Evolutionary conservation across 2,888 invertebrate genomes (phyloP).

Genomic region (Didymodactylos carnosus): DNA sequence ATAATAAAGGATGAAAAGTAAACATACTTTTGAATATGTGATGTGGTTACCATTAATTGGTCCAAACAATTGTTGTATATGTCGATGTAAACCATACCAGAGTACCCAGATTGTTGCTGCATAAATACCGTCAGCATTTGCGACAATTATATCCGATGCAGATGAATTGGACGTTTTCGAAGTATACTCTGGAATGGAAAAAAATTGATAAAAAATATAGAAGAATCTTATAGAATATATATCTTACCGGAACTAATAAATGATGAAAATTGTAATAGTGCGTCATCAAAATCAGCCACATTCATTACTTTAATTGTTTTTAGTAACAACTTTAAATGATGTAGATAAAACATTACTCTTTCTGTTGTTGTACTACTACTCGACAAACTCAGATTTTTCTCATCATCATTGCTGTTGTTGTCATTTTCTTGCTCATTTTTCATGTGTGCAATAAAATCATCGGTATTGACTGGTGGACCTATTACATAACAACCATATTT

Average conservation of each 20-base stretch:
- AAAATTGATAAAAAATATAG: neutral
- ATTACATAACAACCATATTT: neutral
- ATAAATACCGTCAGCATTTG: neutral
- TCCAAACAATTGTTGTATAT: neutral
- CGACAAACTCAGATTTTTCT: neutral
- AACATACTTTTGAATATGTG: neutral
- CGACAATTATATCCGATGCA: neutral
- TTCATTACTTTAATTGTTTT: neutral
- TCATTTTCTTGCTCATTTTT: neutral
- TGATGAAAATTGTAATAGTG: neutral
- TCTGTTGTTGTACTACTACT: neutral
- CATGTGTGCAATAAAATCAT: neutral
- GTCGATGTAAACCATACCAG: neutral
- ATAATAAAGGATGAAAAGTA: neutral
- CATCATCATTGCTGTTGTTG: no score
- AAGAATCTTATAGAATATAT: neutral
- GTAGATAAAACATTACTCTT: neutral
- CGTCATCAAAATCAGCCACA: neutral
- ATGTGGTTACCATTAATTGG: neutral
- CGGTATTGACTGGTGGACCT: neutral
- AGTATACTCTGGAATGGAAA: neutral
- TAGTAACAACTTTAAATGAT: neutral
- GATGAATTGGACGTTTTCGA: neutral
- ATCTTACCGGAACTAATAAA: neutral
- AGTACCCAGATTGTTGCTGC: neutral